phyloP scores from a whole-genome alignment of 2,888 invertebrate genomes.

The Drepanosiphum platanoidis region DNA sequence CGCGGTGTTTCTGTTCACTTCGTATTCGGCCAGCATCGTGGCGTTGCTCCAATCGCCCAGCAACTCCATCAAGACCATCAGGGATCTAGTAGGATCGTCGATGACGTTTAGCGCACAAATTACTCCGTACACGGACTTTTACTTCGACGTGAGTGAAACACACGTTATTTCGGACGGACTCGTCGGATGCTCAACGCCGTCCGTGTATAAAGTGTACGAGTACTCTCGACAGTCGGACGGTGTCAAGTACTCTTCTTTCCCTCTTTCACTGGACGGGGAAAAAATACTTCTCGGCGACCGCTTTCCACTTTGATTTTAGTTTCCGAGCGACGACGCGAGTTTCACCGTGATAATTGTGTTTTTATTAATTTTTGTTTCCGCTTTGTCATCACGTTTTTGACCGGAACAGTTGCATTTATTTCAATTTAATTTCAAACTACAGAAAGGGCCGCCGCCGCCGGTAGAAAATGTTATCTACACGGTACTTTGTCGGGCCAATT shows the following conservation, averaged over 20 bases:
- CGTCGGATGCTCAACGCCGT: background rate
- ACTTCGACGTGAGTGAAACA: constrained; percentile 72
- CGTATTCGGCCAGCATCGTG: constrained; percentile 81
- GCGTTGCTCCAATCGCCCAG: constrained; percentile 79
- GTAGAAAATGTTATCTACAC: no score
- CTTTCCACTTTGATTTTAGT: no score
- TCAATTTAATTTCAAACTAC: no score
- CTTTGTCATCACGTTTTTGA: no score
- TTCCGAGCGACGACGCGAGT: no score
- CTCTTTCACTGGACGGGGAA: no score
- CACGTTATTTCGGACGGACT: background rate
- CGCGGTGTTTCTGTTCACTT: constrained; percentile 78
- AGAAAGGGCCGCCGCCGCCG: no score
- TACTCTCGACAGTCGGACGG: background rate
- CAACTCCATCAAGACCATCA: constrained; percentile 73
- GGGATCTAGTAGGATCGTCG: constrained; percentile 75
- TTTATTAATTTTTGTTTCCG: no score
- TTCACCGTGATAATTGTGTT: no score
- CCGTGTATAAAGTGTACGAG: background rate
- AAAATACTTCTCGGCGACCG: no score
- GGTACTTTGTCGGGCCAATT: no score
- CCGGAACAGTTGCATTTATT: no score
- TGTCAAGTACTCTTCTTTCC: background rate
- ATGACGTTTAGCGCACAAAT: constrained; percentile 76
- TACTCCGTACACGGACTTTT: constrained; percentile 76